Percentiles rank a stretch among this genome's conserved stretches.
Evolutionary conservation across 2,797 vertebrate genomes (phyloP).

Genomic region (Eulemur rubriventer): DNA sequence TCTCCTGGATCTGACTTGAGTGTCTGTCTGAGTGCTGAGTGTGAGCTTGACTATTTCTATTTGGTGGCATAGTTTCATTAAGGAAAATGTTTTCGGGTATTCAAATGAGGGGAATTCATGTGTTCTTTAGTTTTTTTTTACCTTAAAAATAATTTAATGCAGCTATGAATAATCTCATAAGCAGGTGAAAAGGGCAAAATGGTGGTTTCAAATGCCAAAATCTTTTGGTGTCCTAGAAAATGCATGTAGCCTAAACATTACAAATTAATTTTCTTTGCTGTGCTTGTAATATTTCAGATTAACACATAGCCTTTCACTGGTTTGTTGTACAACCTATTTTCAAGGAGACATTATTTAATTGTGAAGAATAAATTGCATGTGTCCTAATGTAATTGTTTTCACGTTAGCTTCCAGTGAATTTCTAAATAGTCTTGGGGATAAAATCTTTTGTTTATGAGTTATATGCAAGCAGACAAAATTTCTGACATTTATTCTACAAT

Average conservation of each 20-base stretch:
- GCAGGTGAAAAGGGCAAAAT: not conserved
- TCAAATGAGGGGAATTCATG: not conserved
- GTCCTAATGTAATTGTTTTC: not conserved
- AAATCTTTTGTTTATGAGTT: conserved; percentile 38
- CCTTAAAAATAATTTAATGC: not conserved
- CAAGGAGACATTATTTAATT: conserved; percentile 55
- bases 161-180: not conserved
- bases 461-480: conserved; percentile 33
- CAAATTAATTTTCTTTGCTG: conserved; percentile 49
- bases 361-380: conserved; percentile 39
- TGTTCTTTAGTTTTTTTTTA: not conserved
- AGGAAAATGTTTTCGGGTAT: not conserved
- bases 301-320: conserved; percentile 45
- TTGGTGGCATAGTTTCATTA: not conserved
- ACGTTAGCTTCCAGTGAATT: conserved; percentile 35
- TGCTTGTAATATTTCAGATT: conserved; percentile 49
- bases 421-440: conserved; percentile 9
- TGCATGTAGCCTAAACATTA: not conserved
- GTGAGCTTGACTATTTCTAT: not conserved
- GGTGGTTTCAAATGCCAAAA: conserved; percentile 60
- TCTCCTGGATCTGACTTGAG: not conserved
- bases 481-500: conserved; percentile 50
- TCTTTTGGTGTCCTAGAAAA: conserved; percentile 54
- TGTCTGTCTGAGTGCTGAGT: not conserved
- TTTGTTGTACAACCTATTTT: conserved; percentile 46